Evolutionary conservation across 2,797 vertebrate genomes (phyloP).

Genomic region (Acipenser ruthenus): DNA sequence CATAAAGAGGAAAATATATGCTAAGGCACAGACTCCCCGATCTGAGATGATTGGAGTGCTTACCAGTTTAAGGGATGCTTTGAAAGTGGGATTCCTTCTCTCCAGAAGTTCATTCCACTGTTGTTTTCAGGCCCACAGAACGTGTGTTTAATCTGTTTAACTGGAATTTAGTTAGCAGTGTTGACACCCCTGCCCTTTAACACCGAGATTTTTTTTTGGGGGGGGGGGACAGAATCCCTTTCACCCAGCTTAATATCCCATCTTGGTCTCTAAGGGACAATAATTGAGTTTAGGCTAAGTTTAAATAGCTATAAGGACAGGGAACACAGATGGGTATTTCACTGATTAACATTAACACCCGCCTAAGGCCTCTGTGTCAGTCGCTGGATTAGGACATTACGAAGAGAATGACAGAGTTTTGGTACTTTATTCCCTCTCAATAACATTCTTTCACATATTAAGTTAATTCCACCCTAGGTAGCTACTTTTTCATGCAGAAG

Average conservation of each 20-base stretch:
- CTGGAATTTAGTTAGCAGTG: slow-evolving; percentile 83
- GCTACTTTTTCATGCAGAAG: slow-evolving; percentile 99
- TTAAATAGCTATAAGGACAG: slow-evolving; percentile 95
- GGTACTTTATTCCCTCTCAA: slow-evolving; percentile 99
- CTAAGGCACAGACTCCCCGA: slow-evolving; percentile 55
- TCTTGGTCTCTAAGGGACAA: slow-evolving; percentile 96
- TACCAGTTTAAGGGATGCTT: slow-evolving; percentile 72
- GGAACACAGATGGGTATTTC: slow-evolving; percentile 96
- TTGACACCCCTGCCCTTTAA: slow-evolving; percentile 86
- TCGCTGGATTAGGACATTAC: slow-evolving; percentile 97
- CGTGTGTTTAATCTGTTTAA: slow-evolving; percentile 89
- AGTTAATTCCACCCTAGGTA: slow-evolving; percentile 99
- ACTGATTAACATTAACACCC: slow-evolving; percentile 93
- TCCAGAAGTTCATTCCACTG: slow-evolving; percentile 65
- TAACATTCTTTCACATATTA: slow-evolving; percentile 99
- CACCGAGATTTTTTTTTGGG: slow-evolving; percentile 75
- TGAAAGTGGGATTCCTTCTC: slow-evolving; percentile 72
- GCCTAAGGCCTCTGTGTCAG: slow-evolving; percentile 90
- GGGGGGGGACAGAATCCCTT: slow-evolving; percentile 70
- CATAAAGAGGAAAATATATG: slow-evolving; percentile 64
- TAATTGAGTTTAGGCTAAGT: slow-evolving; percentile 99
- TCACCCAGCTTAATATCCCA: slow-evolving; percentile 94
- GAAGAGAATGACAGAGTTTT: slow-evolving; percentile 98
- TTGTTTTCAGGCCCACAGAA: slow-evolving; percentile 73
- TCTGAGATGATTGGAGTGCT: slow-evolving; percentile 69